Evolutionary conservation across 2,113 vertebrate species (phyloP), one percentile per base, ranked within the genome.

Genomic region (Eptatretus burgeri): DNA sequence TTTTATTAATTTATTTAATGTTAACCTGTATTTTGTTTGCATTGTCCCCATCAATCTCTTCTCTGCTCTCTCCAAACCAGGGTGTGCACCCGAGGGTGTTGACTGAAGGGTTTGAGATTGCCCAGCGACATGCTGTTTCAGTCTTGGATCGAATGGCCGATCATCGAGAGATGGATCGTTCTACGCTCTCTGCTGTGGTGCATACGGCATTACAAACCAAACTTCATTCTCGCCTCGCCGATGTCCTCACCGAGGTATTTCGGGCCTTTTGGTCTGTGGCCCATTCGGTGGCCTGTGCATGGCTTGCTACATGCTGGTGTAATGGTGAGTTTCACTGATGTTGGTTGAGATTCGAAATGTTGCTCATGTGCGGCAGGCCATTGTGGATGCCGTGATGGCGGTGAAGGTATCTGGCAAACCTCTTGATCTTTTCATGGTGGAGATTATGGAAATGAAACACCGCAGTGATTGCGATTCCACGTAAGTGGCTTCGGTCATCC

Each of bases 391-490:
- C 64, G 76, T 98, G 63, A 68, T 98, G 70, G 76, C 85, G 17
- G 82, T 98, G 63, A 74, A 73, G 51, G 83, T 80, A 68, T 78
- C 80, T 50, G 76, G 76, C 20, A 89, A 94, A 66, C 78, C 85
- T 62, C 84, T 87, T 50, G 87, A 95, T 68, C 79, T 98, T 52
- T 87, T 78, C 75, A 98, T 98, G 91, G 80, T 98, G 68, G 91
- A 98, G 68, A 93, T 94, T 51, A 94, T 98, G 86, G 87, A 95
- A 72, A 98, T 98, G 91, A 98, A 81, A 64, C 91, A 98, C 70
- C 95, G 91, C 73, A 87, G 83, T 0, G 91, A 93, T 70, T 84
- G 84, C 1, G 89, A 95, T 70, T 94, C 91, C 64, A 75, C 80
- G 91, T 98, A 69, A 77, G 87, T 79, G 16, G 27, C 27, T 41